Percentiles rank a stretch among this genome's conserved stretches.
Conservation (phyloP, 2,113 vertebrate genomes). For the Indri indri region DNA sequence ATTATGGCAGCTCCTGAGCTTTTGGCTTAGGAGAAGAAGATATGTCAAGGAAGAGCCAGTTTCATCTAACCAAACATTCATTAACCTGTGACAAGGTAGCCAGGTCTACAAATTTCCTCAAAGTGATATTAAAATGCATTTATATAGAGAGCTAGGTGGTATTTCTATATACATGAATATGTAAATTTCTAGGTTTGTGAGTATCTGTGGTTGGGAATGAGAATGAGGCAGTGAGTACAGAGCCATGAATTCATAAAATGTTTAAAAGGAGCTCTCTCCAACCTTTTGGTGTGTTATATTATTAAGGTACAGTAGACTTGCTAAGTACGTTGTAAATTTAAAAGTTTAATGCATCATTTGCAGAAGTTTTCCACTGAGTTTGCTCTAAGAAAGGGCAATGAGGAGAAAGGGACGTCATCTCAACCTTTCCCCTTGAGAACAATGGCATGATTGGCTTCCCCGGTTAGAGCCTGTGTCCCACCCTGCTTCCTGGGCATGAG, state of each 20-base stretch:
- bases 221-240: conserved; percentile 58
- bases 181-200: conserved; percentile 69
- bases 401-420: conserved; percentile 33
- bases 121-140: conserved; percentile 72
- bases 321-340: conserved; percentile 70
- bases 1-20: neutral
- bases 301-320: conserved; percentile 70
- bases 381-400: conserved; percentile 54
- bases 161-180: conserved; percentile 70
- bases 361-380: conserved; percentile 70
- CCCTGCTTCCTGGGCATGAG: neutral
- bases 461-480: neutral
- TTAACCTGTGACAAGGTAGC: conserved; percentile 62
- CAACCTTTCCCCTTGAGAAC: conserved; percentile 7
- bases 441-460: neutral
- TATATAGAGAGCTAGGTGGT: conserved; percentile 48
- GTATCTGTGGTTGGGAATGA: conserved; percentile 63
- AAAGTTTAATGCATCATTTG: conserved; percentile 73
- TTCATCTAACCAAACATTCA: conserved; percentile 64
- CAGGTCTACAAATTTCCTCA: conserved; percentile 71
- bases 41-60: conserved; percentile 44
- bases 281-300: conserved; percentile 67
- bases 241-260: conserved; percentile 73
- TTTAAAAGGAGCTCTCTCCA: conserved; percentile 57
- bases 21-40: conserved; percentile 26